Evolutionary conservation across 2,113 vertebrate genomes (phyloP).

Genomic region (Alectura lathami): DNA sequence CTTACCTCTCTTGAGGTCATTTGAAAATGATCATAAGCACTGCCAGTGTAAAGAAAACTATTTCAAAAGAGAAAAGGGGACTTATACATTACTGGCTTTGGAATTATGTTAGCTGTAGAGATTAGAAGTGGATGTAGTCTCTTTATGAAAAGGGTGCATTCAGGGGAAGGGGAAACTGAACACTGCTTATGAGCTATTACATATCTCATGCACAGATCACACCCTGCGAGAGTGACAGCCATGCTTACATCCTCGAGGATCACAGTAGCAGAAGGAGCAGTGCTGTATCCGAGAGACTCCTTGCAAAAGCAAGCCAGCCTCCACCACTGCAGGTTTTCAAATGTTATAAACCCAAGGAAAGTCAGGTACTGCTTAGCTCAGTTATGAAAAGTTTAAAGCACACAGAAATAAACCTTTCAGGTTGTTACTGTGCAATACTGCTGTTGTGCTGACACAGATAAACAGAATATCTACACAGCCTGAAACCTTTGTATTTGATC

Average conservation of each 20-base stretch:
- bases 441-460: no score
- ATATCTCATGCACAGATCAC: fast-evolving
- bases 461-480: neutral
- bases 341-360: neutral
- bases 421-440: neutral
- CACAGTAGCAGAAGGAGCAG: neutral
- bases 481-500: neutral
- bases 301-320: neutral
- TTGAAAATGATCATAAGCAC: neutral
- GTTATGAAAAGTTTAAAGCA: neutral
- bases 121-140: fast-evolving
- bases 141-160: neutral
- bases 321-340: no score
- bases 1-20: neutral
- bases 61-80: neutral
- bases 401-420: fast-evolving
- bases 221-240: fast-evolving
- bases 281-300: neutral
- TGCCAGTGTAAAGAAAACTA: neutral
- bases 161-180: fast-evolving
- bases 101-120: neutral
- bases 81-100: neutral
- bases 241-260: fast-evolving
- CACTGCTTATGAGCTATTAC: fast-evolving
- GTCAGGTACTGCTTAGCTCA: neutral